A percentile compares a stretch with the other conserved stretches of the same genome.
phyloP scores from a whole-genome alignment of 2,113 vertebrate genomes.

The Megalops atlanticus region DNA sequence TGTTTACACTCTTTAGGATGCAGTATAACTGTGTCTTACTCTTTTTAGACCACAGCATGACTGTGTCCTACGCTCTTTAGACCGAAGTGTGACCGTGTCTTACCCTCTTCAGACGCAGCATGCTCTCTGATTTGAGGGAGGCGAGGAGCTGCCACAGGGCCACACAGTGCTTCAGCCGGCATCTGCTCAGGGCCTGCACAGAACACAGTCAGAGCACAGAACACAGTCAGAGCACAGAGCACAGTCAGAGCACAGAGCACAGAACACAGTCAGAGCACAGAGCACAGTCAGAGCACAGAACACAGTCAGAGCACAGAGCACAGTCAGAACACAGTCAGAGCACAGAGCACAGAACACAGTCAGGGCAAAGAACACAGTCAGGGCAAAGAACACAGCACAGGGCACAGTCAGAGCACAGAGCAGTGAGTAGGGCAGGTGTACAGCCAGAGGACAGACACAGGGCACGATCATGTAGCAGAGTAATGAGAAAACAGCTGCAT shows the following conservation, averaged over 20 bases:
- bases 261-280: not conserved
- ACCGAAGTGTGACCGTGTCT: too few species aligned
- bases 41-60: too few species aligned
- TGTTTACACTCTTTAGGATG: too few species aligned
- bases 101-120: constrained; percentile 82
- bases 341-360: too few species aligned
- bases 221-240: not conserved
- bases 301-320: not conserved
- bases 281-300: not conserved
- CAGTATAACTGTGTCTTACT: too few species aligned
- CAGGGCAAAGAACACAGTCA: too few species aligned
- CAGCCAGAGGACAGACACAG: too few species aligned
- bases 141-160: constrained; percentile 88
- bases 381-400: not conserved
- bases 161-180: constrained; percentile 76
- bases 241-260: not conserved
- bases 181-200: constrained; percentile 76
- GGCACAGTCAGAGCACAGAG: not conserved
- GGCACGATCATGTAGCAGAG: too few species aligned
- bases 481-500: too few species aligned
- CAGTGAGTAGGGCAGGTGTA: too few species aligned
- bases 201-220: not conserved
- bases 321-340: too few species aligned
- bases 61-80: too few species aligned
- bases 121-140: constrained; percentile 83